phyloP scores from a whole-genome alignment of 2,888 invertebrate species.

The Unio pictorum region DNA sequence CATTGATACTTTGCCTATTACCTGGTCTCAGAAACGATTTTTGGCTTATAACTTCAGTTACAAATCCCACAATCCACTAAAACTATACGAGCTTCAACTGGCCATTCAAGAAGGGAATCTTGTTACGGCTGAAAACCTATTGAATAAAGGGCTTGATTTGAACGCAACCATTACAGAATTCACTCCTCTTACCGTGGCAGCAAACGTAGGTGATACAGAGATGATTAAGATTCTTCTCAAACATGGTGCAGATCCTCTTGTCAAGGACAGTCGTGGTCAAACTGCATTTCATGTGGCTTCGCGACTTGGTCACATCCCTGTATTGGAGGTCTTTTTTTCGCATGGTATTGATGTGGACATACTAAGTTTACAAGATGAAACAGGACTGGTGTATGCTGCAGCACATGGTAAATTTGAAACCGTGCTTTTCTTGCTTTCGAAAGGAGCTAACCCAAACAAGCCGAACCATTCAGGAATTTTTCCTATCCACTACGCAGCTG shows the following conservation, averaged over 20 bases:
- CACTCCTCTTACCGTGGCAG: constrained; percentile 18
- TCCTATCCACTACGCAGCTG: constrained; percentile 11
- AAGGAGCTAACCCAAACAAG: constrained; percentile 3
- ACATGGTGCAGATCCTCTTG: constrained; percentile 9
- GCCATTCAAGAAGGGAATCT: constrained; percentile 19
- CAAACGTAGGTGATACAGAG: background rate
- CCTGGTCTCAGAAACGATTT: constrained; percentile 17
- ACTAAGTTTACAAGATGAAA: constrained; percentile 2
- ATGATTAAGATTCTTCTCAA: constrained; percentile 9
- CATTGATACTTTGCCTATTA: constrained; percentile 23
- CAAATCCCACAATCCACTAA: constrained; percentile 8
- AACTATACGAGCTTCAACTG: constrained; percentile 6
- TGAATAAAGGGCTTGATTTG: constrained; percentile 12
- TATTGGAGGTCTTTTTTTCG: constrained; percentile 1
- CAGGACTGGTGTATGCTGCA: constrained; percentile 6
- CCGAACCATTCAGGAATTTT: constrained; percentile 5
- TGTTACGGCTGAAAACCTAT: constrained; percentile 1
- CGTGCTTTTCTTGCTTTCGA: constrained; percentile 7
- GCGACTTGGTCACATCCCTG: background rate
- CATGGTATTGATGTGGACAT: constrained; percentile 6
- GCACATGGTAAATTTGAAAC: constrained; percentile 5
- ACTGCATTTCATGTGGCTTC: constrained; percentile 14
- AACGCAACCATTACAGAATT: constrained; percentile 12
- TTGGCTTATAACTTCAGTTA: constrained; percentile 10
- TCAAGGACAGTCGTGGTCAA: constrained; percentile 12